These are phyloP conservation scores for Trissoscelio sp. DNA, from an alignment of 2,888 invertebrate genomes.

Conservation along the genomic window DNA sequence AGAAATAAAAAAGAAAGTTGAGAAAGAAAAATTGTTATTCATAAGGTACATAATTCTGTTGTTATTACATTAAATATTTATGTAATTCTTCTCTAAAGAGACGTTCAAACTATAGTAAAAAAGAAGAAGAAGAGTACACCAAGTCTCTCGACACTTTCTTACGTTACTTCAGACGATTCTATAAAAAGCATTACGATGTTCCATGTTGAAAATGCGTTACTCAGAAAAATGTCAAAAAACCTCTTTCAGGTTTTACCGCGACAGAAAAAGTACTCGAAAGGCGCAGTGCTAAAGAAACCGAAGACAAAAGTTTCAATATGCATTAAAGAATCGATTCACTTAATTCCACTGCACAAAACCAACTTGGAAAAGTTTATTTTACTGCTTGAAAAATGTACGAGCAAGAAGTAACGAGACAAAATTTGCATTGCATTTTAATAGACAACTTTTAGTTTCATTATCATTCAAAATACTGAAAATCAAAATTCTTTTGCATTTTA, in stretches of 20 bases:
- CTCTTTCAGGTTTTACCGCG: conserved; percentile 18
- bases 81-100: conserved; percentile 11
- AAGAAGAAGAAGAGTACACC: neutral
- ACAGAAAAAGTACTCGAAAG: conserved; percentile 18
- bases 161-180: conserved; percentile 20
- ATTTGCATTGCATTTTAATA: neutral
- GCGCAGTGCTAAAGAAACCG: neutral
- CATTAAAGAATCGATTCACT: conserved; percentile 22
- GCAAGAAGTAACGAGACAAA: neutral
- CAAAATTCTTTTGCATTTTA: too few relatives aligned
- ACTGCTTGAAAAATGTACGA: neutral
- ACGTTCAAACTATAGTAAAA: conserved; percentile 4
- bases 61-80: conserved; percentile 19
- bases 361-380: too few relatives aligned
- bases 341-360: neutral
- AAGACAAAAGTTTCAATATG: conserved; percentile 29
- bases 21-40: too few relatives aligned
- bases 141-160: conserved; percentile 29
- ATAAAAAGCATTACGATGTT: conserved; percentile 53
- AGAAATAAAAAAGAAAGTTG: too few relatives aligned
- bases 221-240: conserved; percentile 41
- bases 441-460: too few relatives aligned
- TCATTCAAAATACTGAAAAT: too few relatives aligned
- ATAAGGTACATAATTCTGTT: neutral
- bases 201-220: conserved; percentile 38